phyloP scores from a whole-genome alignment of 2,797 vertebrate genomes.

The Sarcophilus harrisii region DNA sequence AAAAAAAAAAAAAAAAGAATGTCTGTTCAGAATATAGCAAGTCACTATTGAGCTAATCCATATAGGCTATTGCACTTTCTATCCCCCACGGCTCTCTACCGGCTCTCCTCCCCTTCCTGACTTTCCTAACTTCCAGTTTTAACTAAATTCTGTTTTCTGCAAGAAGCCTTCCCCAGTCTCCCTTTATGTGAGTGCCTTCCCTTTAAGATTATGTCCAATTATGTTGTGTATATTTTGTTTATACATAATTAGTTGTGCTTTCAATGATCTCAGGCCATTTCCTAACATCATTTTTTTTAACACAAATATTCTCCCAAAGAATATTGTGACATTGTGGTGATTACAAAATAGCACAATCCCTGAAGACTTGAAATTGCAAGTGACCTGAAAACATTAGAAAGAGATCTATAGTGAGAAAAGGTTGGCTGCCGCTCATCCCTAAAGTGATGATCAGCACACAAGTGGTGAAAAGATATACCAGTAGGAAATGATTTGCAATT shows the following conservation, averaged over 20 bases:
- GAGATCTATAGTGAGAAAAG: neutral
- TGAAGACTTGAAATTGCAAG: neutral
- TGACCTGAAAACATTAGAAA: neutral
- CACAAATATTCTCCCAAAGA: neutral
- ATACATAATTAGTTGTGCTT: neutral
- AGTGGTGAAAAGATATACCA: neutral
- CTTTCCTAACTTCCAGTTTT: neutral
- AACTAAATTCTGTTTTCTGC: neutral
- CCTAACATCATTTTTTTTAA: neutral
- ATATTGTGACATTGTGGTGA: neutral
- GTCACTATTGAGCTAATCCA: neutral
- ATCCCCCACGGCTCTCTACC: neutral
- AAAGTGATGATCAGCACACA: neutral
- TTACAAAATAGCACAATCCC: neutral
- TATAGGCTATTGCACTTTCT: neutral
- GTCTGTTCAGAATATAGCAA: neutral
- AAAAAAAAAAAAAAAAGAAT: no score
- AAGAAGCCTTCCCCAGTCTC: neutral
- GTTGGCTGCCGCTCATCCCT: neutral
- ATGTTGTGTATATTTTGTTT: neutral
- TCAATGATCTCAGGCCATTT: neutral
- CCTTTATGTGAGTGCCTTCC: neutral
- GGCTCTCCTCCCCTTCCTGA: neutral
- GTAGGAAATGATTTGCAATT: neutral
- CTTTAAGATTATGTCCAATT: neutral